These are phyloP conservation scores for Crematogaster levior DNA, from an alignment of 2,888 invertebrate genomes.

Conservation along the genomic window DNA sequence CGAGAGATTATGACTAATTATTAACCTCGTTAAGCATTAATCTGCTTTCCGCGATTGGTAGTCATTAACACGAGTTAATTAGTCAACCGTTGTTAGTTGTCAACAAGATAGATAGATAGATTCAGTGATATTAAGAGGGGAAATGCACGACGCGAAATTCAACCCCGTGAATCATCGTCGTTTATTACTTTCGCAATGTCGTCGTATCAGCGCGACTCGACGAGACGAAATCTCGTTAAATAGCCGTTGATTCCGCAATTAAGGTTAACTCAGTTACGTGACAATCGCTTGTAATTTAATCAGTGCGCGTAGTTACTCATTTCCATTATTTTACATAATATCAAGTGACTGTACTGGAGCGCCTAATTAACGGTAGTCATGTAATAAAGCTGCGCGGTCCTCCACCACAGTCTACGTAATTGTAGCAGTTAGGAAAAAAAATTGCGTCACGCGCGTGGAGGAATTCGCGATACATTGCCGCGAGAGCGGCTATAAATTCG, in stretches of 20 bases:
- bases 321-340: slow-evolving; percentile 54
- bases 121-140: slow-evolving; percentile 19
- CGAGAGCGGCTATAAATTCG: slow-evolving; percentile 34
- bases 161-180: slow-evolving; percentile 36
- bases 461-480: slow-evolving; percentile 41
- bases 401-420: slow-evolving; percentile 31
- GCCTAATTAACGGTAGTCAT: slow-evolving; percentile 40
- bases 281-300: slow-evolving; percentile 52
- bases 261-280: slow-evolving; percentile 50
- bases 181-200: slow-evolving; percentile 46
- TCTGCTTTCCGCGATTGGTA: slow-evolving; percentile 23
- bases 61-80: slow-evolving; percentile 35
- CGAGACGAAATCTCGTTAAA: slow-evolving; percentile 49
- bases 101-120: slow-evolving; percentile 36
- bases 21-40: slow-evolving; percentile 27
- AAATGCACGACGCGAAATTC: slow-evolving; percentile 14
- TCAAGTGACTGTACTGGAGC: slow-evolving; percentile 30
- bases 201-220: slow-evolving; percentile 34
- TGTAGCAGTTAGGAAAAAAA: slow-evolving; percentile 17
- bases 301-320: slow-evolving; percentile 43
- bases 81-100: slow-evolving; percentile 31
- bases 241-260: slow-evolving; percentile 51
- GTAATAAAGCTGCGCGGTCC: slow-evolving; percentile 10
- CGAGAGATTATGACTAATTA: slow-evolving; percentile 23
- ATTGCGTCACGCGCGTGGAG: slow-evolving; percentile 21